These are phyloP conservation scores for Tiliacea aurago DNA, from an alignment of 2,888 invertebrate genomes.

Conservation along the genomic window DNA sequence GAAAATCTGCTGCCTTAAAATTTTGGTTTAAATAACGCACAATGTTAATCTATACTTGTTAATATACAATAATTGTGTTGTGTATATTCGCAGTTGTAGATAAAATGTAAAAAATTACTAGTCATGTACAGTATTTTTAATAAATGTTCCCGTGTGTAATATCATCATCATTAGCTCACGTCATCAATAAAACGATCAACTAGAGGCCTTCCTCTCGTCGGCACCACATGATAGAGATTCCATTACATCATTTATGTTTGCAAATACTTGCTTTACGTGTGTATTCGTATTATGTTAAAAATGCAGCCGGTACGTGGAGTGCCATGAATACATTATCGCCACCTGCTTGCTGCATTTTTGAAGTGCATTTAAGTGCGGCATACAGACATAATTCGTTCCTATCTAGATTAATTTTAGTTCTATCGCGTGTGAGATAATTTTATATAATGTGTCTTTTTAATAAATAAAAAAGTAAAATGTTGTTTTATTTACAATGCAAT, in stretches of 20 bases:
- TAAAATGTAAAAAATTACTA: conserved; percentile 34
- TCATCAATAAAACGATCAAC: conserved; percentile 32
- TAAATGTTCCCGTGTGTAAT: conserved; percentile 55
- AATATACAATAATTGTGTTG: conserved; percentile 27
- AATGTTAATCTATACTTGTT: conserved; percentile 26
- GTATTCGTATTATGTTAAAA: conserved; percentile 68
- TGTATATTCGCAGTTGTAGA: conserved; percentile 51
- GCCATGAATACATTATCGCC: conserved; percentile 51
- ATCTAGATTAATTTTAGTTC: conserved; percentile 67
- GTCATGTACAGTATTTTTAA: conserved; percentile 52
- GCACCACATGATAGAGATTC: conserved; percentile 48
- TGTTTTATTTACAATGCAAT: conserved; percentile 55
- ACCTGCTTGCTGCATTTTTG: conserved; percentile 73
- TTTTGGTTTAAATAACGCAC: conserved; percentile 33
- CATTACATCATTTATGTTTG: conserved; percentile 53
- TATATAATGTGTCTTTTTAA: conserved; percentile 60
- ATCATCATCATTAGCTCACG: conserved; percentile 38
- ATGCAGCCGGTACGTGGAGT: conserved; percentile 66
- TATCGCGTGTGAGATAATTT: conserved; percentile 70
- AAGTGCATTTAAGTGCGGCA: conserved; percentile 78
- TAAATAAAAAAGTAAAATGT: conserved; percentile 49
- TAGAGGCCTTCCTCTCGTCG: conserved; percentile 30
- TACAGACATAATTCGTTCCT: conserved; percentile 62
- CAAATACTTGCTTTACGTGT: conserved; percentile 61
- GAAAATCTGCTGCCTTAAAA: background rate